Evolutionary conservation across 2,888 invertebrate genomes (phyloP).

Genomic region (Coleophora flavipennella): DNA sequence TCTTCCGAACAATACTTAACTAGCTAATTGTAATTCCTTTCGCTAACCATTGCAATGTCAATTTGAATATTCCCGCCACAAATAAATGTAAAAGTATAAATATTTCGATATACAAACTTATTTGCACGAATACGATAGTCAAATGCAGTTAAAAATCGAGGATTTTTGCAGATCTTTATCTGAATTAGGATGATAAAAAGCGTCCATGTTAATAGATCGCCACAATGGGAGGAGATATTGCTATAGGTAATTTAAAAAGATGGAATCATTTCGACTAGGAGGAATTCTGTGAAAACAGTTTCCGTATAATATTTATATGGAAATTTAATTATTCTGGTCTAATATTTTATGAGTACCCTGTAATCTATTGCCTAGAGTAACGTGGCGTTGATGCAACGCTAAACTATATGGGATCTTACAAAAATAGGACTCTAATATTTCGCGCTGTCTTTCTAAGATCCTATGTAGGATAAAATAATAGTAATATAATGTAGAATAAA

Average conservation of each 20-base stretch:
- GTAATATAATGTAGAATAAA: conserved; percentile 49
- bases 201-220: no score
- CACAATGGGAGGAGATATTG: no score
- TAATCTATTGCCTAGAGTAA: conserved; percentile 31
- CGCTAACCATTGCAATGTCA: neutral
- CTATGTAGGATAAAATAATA: conserved; percentile 14
- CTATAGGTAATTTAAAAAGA: neutral
- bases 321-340: no score
- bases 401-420: neutral
- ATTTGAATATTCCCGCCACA: neutral
- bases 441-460: conserved; percentile 9
- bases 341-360: conserved; percentile 5
- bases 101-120: no score
- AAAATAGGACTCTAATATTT: neutral
- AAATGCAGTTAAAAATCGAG: no score
- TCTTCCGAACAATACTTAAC: no score
- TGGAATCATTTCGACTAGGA: neutral
- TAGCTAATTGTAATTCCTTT: no score
- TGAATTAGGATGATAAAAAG: no score
- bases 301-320: no score
- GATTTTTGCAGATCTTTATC: no score
- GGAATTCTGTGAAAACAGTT: no score
- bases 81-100: neutral
- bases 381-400: conserved; percentile 38
- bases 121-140: no score